Evolutionary conservation across 2,797 vertebrate species (phyloP), one percentile per base, ranked within the genome.

Genomic region (Mus minutoides): DNA sequence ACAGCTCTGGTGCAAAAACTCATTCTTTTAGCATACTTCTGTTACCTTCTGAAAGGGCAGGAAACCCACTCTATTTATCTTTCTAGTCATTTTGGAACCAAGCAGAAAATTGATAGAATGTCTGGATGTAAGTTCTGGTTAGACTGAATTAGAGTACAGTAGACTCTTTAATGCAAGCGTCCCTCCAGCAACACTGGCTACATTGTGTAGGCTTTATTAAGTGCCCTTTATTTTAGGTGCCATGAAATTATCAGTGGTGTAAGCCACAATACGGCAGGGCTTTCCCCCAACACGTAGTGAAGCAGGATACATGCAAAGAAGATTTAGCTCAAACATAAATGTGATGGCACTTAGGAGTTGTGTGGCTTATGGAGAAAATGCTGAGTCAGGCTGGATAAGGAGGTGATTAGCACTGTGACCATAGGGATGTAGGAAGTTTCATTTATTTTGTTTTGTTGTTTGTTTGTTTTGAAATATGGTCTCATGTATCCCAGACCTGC

Each of bases 211-310:
- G 46, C n/a, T 87, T 78, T 73, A 13, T 0, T 60, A 77, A 26
- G 34, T 2, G 6, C 49, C 11, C 67, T 82, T 73, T 78, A 58
- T 62, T 93, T 69, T 46, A 76, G 92, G 64, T 3, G 13, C 56
- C 56, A 22, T 34, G 13, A 46, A 34, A 37, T n/a, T 49, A 87
- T 11, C 3, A 9, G 37, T 0, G 13, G 75, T n/a, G 22, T n/a
- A 67, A 9, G 14, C n/a, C 13, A 11, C 0, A 64, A 62, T 3
- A 43, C 4, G 0, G 19, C 69, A 22, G 22, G 87, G n/a, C 17
- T 24, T 64, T 43, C 1, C 1, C 19, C 24, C 1, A 0, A 2
- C 13, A 37, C 0, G 0, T 0, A 6, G 37, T 12, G 3, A 24
- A 4, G 1, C 21, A 84, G 80, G 21, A 49, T 86, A 5, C 6